phyloP scores from a whole-genome alignment of 1,140 invertebrate species.

The Drosophila truncata region DNA sequence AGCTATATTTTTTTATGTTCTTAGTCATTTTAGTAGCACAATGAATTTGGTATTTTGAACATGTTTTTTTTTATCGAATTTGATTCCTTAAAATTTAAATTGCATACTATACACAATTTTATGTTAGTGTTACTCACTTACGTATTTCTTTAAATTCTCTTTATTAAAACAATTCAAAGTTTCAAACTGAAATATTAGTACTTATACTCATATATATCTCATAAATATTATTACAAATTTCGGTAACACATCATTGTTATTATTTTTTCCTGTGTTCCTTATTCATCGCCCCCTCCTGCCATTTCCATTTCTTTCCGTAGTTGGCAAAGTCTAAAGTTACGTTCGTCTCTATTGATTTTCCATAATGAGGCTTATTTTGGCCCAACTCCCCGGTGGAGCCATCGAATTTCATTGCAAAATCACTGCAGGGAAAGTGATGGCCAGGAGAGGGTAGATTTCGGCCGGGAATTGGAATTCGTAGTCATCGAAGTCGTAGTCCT shows the following conservation, averaged over 20 bases:
- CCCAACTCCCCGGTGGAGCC: slow-evolving; percentile 33
- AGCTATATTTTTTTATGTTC: too few species aligned
- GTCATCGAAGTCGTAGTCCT: slow-evolving; percentile 12
- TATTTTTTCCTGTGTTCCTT: not conserved
- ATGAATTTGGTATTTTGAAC: too few species aligned
- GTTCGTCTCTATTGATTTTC: slow-evolving; percentile 68
- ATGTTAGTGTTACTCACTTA: too few species aligned
- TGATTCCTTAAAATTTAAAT: too few species aligned
- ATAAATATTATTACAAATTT: not conserved
- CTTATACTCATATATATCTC: too few species aligned
- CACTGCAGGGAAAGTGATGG: slow-evolving; percentile 39
- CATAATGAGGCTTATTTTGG: slow-evolving; percentile 54
- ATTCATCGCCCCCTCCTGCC: not conserved
- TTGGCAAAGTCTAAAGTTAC: slow-evolving; percentile 62
- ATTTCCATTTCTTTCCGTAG: slow-evolving; percentile 14
- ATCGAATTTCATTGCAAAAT: slow-evolving; percentile 48
- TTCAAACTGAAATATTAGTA: not conserved
- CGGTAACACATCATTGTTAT: not conserved
- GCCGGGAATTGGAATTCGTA: slow-evolving; percentile 13
- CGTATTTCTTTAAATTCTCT: not conserved
- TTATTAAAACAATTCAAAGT: not conserved
- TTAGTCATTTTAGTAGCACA: too few species aligned
- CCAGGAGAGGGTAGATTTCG: slow-evolving; percentile 6
- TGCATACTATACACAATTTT: too few species aligned
- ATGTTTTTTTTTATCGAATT: too few species aligned